Evolutionary conservation across 2,113 vertebrate species (phyloP).

Genomic region (Gobio gobio): DNA sequence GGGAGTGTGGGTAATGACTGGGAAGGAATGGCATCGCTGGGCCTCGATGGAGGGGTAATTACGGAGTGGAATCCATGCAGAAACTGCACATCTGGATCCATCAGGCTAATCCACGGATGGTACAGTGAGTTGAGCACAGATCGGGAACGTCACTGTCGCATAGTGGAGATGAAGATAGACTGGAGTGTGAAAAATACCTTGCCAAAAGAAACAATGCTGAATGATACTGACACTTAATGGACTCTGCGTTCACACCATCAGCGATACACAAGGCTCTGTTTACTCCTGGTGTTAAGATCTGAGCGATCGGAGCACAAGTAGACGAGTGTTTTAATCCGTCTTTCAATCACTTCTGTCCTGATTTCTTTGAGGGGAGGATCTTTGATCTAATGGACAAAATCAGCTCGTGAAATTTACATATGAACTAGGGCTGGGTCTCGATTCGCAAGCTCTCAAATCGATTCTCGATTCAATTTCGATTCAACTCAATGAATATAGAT

Average conservation of each 20-base stretch:
- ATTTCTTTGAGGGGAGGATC: too few species aligned
- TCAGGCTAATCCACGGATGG: slow-evolving; percentile 65
- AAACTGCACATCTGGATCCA: slow-evolving; percentile 83
- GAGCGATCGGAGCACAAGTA: too few species aligned
- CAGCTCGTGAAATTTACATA: too few species aligned
- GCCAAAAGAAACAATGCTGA: not conserved
- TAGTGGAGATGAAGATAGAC: slow-evolving; percentile 4
- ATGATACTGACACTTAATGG: not conserved
- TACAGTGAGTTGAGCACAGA: slow-evolving; percentile 35
- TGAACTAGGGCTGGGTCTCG: too few species aligned
- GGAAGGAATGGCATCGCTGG: slow-evolving; percentile 79
- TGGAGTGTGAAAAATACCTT: not conserved
- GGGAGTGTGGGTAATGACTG: slow-evolving; percentile 80
- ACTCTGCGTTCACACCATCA: not conserved
- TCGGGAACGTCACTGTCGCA: not conserved
- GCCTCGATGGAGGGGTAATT: slow-evolving; percentile 77
- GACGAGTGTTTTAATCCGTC: too few species aligned
- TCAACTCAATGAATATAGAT: too few species aligned
- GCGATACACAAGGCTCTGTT: too few species aligned
- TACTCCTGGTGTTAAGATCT: too few species aligned
- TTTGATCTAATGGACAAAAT: too few species aligned
- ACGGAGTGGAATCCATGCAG: slow-evolving; percentile 81
- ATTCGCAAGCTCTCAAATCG: too few species aligned
- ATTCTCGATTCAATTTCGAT: too few species aligned
- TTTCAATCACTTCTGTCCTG: too few species aligned